Percentiles rank a stretch among this genome's conserved stretches.
These are phyloP conservation scores for Panurus biarmicus DNA, from an alignment of 2,113 vertebrate species.

Conservation along the genomic window DNA sequence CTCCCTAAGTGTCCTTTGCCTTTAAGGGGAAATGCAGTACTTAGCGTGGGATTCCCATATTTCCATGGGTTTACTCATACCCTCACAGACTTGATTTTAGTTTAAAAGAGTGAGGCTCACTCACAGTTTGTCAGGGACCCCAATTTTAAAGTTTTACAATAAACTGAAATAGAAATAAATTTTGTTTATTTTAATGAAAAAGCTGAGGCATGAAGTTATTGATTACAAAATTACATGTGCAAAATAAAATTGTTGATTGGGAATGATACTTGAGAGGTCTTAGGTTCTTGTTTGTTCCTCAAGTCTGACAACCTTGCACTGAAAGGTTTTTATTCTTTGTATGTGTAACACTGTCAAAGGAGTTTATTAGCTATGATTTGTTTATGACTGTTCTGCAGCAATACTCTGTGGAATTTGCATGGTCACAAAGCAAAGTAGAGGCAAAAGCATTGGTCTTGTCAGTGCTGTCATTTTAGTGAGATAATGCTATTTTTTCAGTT, in stretches of 20 bases:
- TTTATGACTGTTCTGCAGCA: background rate
- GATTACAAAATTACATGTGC: background rate
- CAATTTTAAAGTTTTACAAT: background rate
- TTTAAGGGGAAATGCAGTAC: background rate
- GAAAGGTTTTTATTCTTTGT: background rate
- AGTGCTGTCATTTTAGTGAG: background rate
- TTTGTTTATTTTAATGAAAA: background rate
- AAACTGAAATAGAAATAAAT: background rate
- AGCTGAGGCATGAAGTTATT: background rate
- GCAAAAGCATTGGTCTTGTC: background rate
- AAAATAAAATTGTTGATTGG: background rate
- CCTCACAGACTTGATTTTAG: background rate
- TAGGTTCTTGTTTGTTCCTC: background rate
- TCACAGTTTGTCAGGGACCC: background rate
- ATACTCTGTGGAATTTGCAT: background rate
- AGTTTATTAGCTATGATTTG: background rate
- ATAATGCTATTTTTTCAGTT: background rate
- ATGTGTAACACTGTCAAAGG: background rate
- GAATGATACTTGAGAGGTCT: background rate
- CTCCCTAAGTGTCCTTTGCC: background rate
- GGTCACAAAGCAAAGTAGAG: background rate
- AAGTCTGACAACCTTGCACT: background rate
- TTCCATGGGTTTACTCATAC: background rate
- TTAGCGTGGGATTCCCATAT: background rate
- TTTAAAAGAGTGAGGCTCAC: background rate